Conservation (phyloP, 2,113 vertebrate species). For the Leiothrix lutea region DNA sequence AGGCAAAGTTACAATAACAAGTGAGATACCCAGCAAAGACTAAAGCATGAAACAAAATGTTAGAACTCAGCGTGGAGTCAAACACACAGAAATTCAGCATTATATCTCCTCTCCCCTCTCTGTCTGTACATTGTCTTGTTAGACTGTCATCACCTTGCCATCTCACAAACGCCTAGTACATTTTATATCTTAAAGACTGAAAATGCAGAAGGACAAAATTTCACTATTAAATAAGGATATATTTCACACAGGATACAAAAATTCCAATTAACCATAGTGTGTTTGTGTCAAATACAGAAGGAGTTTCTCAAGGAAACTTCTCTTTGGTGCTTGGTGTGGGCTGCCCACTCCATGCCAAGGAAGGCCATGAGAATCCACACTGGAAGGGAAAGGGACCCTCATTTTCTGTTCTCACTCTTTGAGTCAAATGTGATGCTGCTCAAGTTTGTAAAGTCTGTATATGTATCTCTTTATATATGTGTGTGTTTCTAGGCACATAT, state of each 20-base stretch:
- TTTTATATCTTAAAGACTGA: background rate
- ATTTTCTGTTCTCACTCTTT: background rate
- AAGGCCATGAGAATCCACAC: background rate
- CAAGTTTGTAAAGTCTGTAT: background rate
- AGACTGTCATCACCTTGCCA: background rate
- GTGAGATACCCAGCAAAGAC: background rate
- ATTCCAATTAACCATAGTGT: background rate
- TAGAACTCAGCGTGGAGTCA: background rate
- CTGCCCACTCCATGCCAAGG: background rate
- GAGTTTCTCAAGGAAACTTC: background rate
- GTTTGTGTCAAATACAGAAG: background rate
- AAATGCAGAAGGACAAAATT: background rate
- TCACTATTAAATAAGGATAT: background rate
- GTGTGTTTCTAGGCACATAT: background rate
- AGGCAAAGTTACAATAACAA: slow-evolving; percentile 51
- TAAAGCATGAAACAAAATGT: background rate
- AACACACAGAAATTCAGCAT: background rate
- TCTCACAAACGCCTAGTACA: background rate
- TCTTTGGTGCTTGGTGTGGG: background rate
- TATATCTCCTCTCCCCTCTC: background rate
- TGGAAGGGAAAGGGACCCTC: background rate
- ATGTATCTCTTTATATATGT: background rate
- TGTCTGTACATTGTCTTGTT: background rate
- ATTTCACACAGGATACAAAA: background rate
- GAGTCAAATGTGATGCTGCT: background rate